A percentile compares a stretch with the other conserved stretches of the same genome.
phyloP scores from a whole-genome alignment of 1,140 invertebrate genomes.

The Drosophila sproati region DNA sequence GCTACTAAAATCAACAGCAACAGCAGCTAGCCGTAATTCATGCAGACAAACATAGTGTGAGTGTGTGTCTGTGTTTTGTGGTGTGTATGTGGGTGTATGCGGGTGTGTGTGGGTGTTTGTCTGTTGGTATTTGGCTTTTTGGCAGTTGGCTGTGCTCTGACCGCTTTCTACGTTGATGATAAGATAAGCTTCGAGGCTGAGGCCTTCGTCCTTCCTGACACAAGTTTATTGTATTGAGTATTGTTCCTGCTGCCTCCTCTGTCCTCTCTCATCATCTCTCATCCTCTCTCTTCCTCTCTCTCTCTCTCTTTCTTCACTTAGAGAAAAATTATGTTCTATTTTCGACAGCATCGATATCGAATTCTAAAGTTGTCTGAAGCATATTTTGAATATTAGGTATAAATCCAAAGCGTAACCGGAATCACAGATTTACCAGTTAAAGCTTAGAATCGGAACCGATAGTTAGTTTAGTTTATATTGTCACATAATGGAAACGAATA shows the following conservation, averaged over 20 bases:
- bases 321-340: neutral
- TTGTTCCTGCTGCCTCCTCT: slow-evolving; percentile 18
- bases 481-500: too few relatives aligned
- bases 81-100: slow-evolving; percentile 6
- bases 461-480: too few relatives aligned
- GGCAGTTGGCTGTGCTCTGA: slow-evolving; percentile 28
- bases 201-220: slow-evolving; percentile 27
- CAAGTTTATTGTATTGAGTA: slow-evolving; percentile 47
- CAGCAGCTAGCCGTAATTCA: slow-evolving; percentile 40
- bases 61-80: neutral
- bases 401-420: too few relatives aligned
- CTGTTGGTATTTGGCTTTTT: slow-evolving; percentile 31
- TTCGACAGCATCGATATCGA: too few relatives aligned
- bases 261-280: neutral
- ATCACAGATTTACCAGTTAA: too few relatives aligned
- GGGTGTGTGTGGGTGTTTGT: slow-evolving; percentile 7
- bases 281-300: neutral
- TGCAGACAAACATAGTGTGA: slow-evolving; percentile 34
- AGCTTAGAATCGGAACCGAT: too few relatives aligned
- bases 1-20: slow-evolving; percentile 43
- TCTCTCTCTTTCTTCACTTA: neutral
- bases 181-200: slow-evolving; percentile 66
- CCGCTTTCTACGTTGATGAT: slow-evolving; percentile 43
- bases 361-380: too few relatives aligned
- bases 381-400: too few relatives aligned